Conservation (phyloP, 2,888 invertebrate species). For the Drosophila borealis region DNA sequence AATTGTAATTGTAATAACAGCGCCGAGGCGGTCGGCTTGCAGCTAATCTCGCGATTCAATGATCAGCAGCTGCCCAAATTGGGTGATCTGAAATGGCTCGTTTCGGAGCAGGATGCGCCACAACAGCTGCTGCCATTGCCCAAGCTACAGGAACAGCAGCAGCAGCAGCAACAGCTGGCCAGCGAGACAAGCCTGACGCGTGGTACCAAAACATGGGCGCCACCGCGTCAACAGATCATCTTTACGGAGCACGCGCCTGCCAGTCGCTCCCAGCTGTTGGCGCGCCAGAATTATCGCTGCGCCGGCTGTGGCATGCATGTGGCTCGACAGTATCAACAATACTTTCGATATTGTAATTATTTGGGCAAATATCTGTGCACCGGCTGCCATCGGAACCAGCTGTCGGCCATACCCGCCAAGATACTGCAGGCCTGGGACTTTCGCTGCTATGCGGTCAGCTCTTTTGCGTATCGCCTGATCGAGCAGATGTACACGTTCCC, state of each 20-base stretch:
- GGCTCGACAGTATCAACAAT: slow-evolving; percentile 89
- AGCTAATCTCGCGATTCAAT: slow-evolving; percentile 90
- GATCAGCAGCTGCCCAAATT: slow-evolving; percentile 91
- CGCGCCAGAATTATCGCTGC: slow-evolving; percentile 91
- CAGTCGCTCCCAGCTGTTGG: slow-evolving; percentile 88
- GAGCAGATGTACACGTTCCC: slow-evolving; percentile 92
- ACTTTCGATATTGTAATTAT: slow-evolving; percentile 93
- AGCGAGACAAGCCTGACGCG: slow-evolving; percentile 86
- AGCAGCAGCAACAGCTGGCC: slow-evolving; percentile 57
- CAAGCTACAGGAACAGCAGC: slow-evolving; percentile 76
- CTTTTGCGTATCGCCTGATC: slow-evolving; percentile 91
- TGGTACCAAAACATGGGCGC: slow-evolving; percentile 93
- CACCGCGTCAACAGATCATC: slow-evolving; percentile 93
- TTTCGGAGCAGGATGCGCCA: slow-evolving; percentile 91
- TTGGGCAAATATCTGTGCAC: slow-evolving; percentile 94
- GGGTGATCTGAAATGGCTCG: slow-evolving; percentile 92
- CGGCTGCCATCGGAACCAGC: slow-evolving; percentile 92
- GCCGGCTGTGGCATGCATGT: slow-evolving; percentile 94
- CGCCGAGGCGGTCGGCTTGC: slow-evolving; percentile 92
- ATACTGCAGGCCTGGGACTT: slow-evolving; percentile 86
- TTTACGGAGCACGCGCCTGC: slow-evolving; percentile 90
- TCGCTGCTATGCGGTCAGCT: slow-evolving; percentile 91
- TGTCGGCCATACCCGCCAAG: slow-evolving; percentile 89
- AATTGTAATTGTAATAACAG: slow-evolving; percentile 87
- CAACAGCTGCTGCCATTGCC: slow-evolving; percentile 92